A percentile compares a stretch with the other conserved stretches of the same genome.
Conservation (phyloP, 1,140 invertebrate species). For the Cherax quadricarinatus region DNA sequence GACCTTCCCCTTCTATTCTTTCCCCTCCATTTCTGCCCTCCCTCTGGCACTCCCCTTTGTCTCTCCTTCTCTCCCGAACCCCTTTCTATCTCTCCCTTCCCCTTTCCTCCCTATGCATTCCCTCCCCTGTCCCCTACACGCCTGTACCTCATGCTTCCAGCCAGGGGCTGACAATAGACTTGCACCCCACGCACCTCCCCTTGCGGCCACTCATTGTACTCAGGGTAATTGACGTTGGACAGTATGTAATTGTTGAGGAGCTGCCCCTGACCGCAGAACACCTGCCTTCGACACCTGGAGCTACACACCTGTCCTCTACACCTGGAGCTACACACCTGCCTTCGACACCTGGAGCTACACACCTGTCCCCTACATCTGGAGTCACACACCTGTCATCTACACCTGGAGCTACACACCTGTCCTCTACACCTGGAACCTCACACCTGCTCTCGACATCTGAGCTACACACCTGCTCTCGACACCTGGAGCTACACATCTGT, state of each 20-base stretch:
- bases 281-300: background rate
- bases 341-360: no score
- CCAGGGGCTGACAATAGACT: background rate
- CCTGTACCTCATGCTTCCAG: no score
- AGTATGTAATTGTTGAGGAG: background rate
- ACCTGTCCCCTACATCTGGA: no score
- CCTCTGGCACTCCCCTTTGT: background rate
- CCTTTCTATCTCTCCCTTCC: background rate
- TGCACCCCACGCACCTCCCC: background rate
- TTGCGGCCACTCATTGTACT: background rate
- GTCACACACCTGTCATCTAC: no score
- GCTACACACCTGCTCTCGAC: background rate
- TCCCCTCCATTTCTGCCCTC: background rate
- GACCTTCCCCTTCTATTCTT: background rate
- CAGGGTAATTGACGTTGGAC: background rate
- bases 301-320: background rate
- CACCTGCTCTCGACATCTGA: no score
- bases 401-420: no score
- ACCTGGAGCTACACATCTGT: background rate
- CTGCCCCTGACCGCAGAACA: background rate
- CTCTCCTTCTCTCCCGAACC: no score
- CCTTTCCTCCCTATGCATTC: background rate
- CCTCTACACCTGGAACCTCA: no score
- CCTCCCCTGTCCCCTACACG: background rate
- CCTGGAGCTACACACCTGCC: background rate